These are phyloP conservation scores for Whitmania pigra DNA, from an alignment of 1,140 invertebrate genomes.

Conservation along the genomic window DNA sequence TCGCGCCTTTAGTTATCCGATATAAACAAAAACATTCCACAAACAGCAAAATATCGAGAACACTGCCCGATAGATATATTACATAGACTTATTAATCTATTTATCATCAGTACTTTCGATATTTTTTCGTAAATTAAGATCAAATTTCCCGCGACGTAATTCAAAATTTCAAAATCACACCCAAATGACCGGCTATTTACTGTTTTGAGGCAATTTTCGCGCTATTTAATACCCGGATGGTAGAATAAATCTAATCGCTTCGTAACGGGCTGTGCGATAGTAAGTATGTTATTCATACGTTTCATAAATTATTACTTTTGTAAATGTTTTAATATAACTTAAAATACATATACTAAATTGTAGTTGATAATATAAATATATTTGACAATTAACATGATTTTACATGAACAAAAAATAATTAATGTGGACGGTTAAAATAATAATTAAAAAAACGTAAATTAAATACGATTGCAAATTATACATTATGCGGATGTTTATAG, in stretches of 20 bases:
- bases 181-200: slow-evolving; percentile 7
- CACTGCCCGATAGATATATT: too few relatives aligned
- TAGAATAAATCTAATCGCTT: not conserved
- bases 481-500: too few relatives aligned
- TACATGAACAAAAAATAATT: not conserved
- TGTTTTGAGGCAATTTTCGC: slow-evolving; percentile 12
- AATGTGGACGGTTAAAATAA: not conserved
- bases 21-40: too few relatives aligned
- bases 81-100: too few relatives aligned
- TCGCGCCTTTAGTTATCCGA: too few relatives aligned
- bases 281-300: slow-evolving; percentile 7
- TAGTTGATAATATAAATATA: not conserved
- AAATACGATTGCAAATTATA: too few relatives aligned
- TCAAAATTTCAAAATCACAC: slow-evolving; percentile 12
- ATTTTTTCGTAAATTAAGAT: not conserved
- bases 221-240: slow-evolving; percentile 14
- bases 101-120: too few relatives aligned
- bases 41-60: too few relatives aligned
- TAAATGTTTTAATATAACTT: slow-evolving; percentile 1
- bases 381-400: not conserved
- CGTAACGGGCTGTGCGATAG: not conserved
- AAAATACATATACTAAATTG: not conserved
- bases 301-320: not conserved
- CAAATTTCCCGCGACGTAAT: not conserved
- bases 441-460: too few relatives aligned